Base-by-base conservation (phyloP, 1,140 invertebrate species). In the Portunus trituberculatus region DNA sequence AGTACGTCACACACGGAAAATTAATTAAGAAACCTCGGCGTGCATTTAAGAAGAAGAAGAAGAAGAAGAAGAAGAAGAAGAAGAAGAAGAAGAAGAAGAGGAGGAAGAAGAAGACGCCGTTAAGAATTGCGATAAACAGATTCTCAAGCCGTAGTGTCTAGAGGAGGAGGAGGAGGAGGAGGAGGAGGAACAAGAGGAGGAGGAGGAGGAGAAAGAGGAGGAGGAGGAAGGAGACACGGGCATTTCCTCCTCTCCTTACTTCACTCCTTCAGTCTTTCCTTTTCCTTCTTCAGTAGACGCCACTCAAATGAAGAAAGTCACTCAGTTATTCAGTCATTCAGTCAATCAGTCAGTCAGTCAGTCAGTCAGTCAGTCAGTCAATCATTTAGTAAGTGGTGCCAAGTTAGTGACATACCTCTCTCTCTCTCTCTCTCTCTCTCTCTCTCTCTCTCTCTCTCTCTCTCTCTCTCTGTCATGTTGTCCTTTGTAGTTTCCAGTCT, bases 1-100 rank as follows among this genome's bases (percentile, higher is more conserved):
- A 76, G 67, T 76, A 76, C 67, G 67, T 76, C 67, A 76, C 67
- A 76, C 67, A 76, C 67, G 67, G 67, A 76, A 76, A 76, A 76
- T 76, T 25, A 76, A 76, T 76, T 25, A 76, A n/a, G 67, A 25
- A 20, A 76, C 67, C 67, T 16, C 67, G 20, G 20, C 4, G 67
- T 76, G 67, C 25, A n/a, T n/a, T 76, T 25, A 76, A 76, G 67
- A 76, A 76, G 67, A 25, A n/a, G n/a, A n/a, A n/a, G n/a, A n/a
- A n/a, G n/a, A n/a, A n/a, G n/a, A n/a, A n/a, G n/a, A n/a, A n/a
- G n/a, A n/a, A n/a, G n/a, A n/a, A n/a, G n/a, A n/a, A n/a, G n/a
- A n/a, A n/a, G n/a, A n/a, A n/a, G n/a, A n/a, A n/a, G n/a, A n/a
- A n/a, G n/a, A n/a, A n/a, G n/a, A n/a, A n/a, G n/a, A n/a, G n/a